Evolutionary conservation across 2,113 vertebrate genomes (phyloP).

Genomic region (Telmatochromis sp.): DNA sequence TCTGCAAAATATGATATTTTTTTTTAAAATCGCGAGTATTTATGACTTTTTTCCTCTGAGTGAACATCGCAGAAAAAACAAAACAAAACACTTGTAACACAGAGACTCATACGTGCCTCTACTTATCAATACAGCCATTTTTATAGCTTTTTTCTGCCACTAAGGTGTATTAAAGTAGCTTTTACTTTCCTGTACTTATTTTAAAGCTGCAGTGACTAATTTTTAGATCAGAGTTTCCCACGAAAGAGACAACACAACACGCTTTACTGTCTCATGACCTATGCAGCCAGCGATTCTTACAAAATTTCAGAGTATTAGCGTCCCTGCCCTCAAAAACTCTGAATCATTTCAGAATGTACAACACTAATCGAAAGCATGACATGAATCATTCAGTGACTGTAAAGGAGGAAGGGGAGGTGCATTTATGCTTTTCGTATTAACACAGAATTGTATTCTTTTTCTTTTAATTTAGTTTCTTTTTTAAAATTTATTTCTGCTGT

Average conservation of each 20-base stretch:
- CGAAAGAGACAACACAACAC: neutral
- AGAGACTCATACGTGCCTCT: neutral
- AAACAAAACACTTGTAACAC: neutral
- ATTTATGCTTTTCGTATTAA: neutral
- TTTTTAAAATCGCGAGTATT: rapidly evolving
- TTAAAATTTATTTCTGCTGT: neutral
- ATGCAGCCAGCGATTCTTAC: neutral
- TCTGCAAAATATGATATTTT: neutral
- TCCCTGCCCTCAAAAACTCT: neutral
- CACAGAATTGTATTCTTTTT: neutral
- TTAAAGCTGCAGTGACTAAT: neutral
- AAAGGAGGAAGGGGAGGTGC: neutral
- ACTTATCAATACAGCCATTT: neutral
- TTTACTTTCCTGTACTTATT: neutral
- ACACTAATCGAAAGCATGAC: neutral
- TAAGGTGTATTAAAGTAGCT: neutral
- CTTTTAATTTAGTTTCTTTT: neutral
- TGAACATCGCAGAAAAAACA: too few species aligned
- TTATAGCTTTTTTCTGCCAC: neutral
- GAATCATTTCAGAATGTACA: neutral
- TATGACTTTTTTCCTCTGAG: neutral
- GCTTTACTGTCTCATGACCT: neutral
- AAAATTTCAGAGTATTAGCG: neutral
- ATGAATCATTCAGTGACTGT: neutral
- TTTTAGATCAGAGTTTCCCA: neutral